phyloP scores from a whole-genome alignment of 2,888 invertebrate species.

The Argynnis bischoffii region DNA sequence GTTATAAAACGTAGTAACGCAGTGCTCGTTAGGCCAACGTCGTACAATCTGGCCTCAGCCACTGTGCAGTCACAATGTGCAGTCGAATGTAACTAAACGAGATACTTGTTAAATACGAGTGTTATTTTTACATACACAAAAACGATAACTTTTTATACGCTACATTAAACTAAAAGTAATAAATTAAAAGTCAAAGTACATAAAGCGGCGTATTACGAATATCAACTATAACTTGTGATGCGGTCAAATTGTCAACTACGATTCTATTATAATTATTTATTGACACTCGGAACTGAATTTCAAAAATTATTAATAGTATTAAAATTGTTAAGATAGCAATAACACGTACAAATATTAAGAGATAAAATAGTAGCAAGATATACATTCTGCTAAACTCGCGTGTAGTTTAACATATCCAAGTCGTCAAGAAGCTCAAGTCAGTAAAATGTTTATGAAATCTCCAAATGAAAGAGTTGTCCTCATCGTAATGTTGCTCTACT shows the following conservation, averaged over 20 bases:
- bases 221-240: conserved; percentile 32
- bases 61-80: conserved; percentile 33
- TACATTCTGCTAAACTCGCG: too few species aligned
- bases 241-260: conserved; percentile 11
- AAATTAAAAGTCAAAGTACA: conserved; percentile 24
- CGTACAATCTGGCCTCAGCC: conserved; percentile 38
- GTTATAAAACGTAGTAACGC: conserved; percentile 40
- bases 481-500: too few species aligned
- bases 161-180: conserved; percentile 23
- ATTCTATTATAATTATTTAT: conserved; percentile 6
- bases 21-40: conserved; percentile 45
- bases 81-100: conserved; percentile 32
- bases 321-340: neutral
- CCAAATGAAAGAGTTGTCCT: too few species aligned
- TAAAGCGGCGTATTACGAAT: conserved; percentile 20
- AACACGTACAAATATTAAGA: neutral
- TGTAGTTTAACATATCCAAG: too few species aligned
- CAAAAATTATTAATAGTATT: conserved; percentile 31
- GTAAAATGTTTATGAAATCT: too few species aligned
- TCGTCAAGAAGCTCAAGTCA: too few species aligned
- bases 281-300: conserved; percentile 31
- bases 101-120: conserved; percentile 26
- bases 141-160: conserved; percentile 13
- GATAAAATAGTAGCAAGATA: too few species aligned
- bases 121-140: conserved; percentile 25